Evolutionary conservation across 2,888 invertebrate species (phyloP).

Genomic region (Eudasyphora cyanicolor): DNA sequence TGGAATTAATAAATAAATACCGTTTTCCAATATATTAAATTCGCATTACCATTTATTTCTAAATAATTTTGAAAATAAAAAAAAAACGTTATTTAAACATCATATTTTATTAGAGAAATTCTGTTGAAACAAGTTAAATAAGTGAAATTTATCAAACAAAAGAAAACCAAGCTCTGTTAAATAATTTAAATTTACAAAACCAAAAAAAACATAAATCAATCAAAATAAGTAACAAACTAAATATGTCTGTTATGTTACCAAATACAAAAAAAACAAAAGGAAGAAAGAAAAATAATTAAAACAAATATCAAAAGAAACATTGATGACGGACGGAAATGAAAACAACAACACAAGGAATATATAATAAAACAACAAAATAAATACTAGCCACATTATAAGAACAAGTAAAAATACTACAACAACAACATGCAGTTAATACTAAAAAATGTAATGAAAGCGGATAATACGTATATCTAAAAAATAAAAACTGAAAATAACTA

Average conservation of each 20-base stretch:
- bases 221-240: conserved; percentile 19
- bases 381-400: conserved; percentile 58
- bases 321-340: conserved; percentile 18
- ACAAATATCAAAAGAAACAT: conserved; percentile 20
- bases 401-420: conserved; percentile 33
- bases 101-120: conserved; percentile 58
- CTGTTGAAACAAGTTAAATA: conserved; percentile 53
- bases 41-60: neutral
- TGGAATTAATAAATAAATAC: conserved; percentile 23
- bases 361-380: conserved; percentile 45
- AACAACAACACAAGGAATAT: no score
- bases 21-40: neutral
- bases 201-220: conserved; percentile 35
- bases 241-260: conserved; percentile 16
- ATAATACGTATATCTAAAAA: no score
- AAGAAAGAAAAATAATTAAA: neutral
- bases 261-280: neutral
- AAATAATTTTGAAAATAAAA: conserved; percentile 26
- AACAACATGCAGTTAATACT: conserved; percentile 28
- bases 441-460: conserved; percentile 41
- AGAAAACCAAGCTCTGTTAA: conserved; percentile 40
- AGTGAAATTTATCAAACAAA: conserved; percentile 16
- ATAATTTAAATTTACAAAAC: conserved; percentile 57
- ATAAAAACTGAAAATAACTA: neutral
- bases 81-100: conserved; percentile 19